Conservation (phyloP, 2,888 invertebrate species). For the Graphium colonna region DNA sequence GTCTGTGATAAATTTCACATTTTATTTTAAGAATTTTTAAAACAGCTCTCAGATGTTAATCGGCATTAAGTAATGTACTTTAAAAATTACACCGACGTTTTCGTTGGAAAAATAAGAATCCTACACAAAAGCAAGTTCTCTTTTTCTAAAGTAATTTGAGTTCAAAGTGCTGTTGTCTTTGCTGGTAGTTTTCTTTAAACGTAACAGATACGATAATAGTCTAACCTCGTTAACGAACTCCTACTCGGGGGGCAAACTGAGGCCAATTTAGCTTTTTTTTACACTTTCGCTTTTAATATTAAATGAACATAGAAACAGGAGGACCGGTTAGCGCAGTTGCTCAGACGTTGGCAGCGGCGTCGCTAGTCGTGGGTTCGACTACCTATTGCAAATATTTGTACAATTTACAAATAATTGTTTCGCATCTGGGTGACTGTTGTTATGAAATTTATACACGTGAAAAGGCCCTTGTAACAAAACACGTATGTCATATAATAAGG, state of each 20-base stretch:
- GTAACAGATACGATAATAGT: slow-evolving; percentile 16
- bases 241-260: slow-evolving; percentile 13
- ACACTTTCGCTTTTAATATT: slow-evolving; percentile 1
- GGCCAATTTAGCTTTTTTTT: slow-evolving; percentile 13
- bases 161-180: slow-evolving; percentile 10
- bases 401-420: too few relatives aligned
- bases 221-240: slow-evolving; percentile 15
- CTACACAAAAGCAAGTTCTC: background rate
- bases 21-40: background rate
- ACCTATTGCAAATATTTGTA: too few relatives aligned
- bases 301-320: too few relatives aligned
- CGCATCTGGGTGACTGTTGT: too few relatives aligned
- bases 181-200: slow-evolving; percentile 14
- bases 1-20: slow-evolving; percentile 2
- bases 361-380: too few relatives aligned
- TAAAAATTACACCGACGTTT: background rate
- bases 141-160: background rate
- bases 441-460: too few relatives aligned
- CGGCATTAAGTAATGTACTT: too few relatives aligned
- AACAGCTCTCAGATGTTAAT: background rate
- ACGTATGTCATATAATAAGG: too few relatives aligned
- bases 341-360: too few relatives aligned
- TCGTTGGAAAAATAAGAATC: background rate
- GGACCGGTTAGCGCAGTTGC: too few relatives aligned
- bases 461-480: too few relatives aligned